Evolutionary conservation across 1,140 invertebrate genomes (phyloP).

Genomic region (Forficula auricularia): DNA sequence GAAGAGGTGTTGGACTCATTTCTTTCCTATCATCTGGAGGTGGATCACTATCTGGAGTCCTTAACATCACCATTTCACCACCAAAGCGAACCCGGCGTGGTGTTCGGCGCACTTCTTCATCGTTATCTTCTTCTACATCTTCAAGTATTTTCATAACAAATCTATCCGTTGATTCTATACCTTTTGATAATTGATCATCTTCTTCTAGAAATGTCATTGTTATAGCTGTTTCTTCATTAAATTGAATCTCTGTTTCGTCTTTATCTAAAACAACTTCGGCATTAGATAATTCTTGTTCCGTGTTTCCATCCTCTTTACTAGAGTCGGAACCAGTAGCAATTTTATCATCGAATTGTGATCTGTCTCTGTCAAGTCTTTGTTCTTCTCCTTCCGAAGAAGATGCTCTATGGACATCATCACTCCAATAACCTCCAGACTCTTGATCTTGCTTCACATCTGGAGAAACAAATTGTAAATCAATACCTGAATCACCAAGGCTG

Average conservation of each 20-base stretch:
- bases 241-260: conserved; percentile 64
- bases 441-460: too few species aligned
- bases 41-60: conserved; percentile 61
- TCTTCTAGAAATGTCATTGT: conserved; percentile 66
- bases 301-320: background rate
- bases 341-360: background rate
- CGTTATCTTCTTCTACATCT: conserved; percentile 30
- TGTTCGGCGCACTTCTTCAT: conserved; percentile 11
- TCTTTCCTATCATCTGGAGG: conserved; percentile 14
- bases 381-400: background rate
- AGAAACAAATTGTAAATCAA: conserved; percentile 13
- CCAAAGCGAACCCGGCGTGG: conserved; percentile 53
- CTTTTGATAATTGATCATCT: conserved; percentile 23
- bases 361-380: too few species aligned
- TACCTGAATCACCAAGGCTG: conserved; percentile 16
- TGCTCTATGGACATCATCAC: conserved; percentile 15
- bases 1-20: conserved; percentile 7
- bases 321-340: background rate
- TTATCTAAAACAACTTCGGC: conserved; percentile 32
- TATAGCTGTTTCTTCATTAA: conserved; percentile 53
- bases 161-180: conserved; percentile 18
- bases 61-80: conserved; percentile 61
- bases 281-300: background rate
- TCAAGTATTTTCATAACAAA: conserved; percentile 30
- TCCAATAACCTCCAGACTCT: conserved; percentile 10